phyloP scores from a whole-genome alignment of 64 coral and sea anemone genomes.

The Exaiptasia diaphana region DNA sequence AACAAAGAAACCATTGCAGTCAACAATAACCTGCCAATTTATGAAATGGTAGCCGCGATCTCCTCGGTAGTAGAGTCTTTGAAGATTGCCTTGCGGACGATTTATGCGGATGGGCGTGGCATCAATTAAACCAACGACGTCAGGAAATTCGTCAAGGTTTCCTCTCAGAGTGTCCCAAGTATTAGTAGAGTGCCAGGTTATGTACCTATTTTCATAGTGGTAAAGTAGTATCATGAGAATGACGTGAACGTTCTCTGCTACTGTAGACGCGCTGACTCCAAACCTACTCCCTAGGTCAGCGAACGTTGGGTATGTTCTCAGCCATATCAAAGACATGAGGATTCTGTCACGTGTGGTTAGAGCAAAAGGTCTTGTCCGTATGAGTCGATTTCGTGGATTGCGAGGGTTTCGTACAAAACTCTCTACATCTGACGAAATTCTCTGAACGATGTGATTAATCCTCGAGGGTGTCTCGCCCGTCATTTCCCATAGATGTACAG shows the following conservation, averaged over 20 bases:
- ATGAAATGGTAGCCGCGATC: slow-evolving; percentile 21
- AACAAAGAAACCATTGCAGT: slow-evolving; percentile 1
- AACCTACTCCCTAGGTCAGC: neutral
- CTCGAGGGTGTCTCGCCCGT: slow-evolving; percentile 32
- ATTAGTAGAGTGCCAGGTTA: neutral
- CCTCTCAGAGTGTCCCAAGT: neutral
- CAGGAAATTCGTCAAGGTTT: neutral
- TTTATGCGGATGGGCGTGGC: slow-evolving; percentile 13
- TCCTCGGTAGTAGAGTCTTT: slow-evolving; percentile 19
- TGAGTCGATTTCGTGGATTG: slow-evolving; percentile 3
- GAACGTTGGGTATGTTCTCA: slow-evolving; percentile 13
- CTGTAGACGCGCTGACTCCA: slow-evolving; percentile 1
- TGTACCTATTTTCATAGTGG: slow-evolving; percentile 5
- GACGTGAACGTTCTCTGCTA: slow-evolving; percentile 18
- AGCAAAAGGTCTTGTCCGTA: slow-evolving; percentile 1
- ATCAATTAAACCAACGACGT: slow-evolving; percentile 14
- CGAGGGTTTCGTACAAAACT: slow-evolving; percentile 10
- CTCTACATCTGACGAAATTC: slow-evolving; percentile 5
- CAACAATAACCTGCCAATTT: slow-evolving; percentile 6
- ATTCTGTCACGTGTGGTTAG: slow-evolving; percentile 21
- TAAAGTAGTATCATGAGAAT: neutral
- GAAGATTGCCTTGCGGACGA: slow-evolving; percentile 11
- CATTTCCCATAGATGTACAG: slow-evolving; percentile 34
- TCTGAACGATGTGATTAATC: neutral
- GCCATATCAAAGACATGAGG: slow-evolving; percentile 22